Evolutionary conservation across 2,113 vertebrate species (phyloP).

Genomic region (Notiomystis cincta): DNA sequence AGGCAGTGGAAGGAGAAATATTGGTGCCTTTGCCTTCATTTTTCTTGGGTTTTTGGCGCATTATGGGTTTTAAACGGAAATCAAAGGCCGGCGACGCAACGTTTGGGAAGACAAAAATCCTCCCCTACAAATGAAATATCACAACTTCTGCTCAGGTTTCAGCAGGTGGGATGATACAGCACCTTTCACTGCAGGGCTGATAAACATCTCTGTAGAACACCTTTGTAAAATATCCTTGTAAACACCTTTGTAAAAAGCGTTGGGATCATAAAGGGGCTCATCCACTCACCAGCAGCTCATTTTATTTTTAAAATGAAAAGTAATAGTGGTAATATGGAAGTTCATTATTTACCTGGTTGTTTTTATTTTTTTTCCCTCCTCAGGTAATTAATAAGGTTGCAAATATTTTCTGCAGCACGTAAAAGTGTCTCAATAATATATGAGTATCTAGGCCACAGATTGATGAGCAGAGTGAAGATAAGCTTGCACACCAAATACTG

Average conservation of each 20-base stretch:
- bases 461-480: not conserved
- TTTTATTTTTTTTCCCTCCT: not conserved
- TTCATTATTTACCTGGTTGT: not conserved
- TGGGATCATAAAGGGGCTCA: not conserved
- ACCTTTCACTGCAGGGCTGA: not conserved
- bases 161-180: not conserved
- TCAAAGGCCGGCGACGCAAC: not conserved
- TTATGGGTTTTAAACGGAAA: not conserved
- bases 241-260: not conserved
- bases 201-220: not conserved
- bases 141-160: not conserved
- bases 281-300: not conserved
- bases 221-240: too few relatives aligned
- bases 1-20: not conserved
- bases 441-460: not conserved
- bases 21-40: not conserved
- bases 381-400: not conserved
- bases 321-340: not conserved
- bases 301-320: conserved; percentile 14
- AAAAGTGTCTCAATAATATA: conserved; percentile 3
- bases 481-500: not conserved
- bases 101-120: not conserved
- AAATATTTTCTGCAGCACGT: not conserved
- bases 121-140: not conserved
- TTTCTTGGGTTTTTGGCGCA: not conserved